These are phyloP conservation scores for Diplodus puntazzo DNA, from an alignment of 2,797 vertebrate genomes.

Conservation along the genomic window DNA sequence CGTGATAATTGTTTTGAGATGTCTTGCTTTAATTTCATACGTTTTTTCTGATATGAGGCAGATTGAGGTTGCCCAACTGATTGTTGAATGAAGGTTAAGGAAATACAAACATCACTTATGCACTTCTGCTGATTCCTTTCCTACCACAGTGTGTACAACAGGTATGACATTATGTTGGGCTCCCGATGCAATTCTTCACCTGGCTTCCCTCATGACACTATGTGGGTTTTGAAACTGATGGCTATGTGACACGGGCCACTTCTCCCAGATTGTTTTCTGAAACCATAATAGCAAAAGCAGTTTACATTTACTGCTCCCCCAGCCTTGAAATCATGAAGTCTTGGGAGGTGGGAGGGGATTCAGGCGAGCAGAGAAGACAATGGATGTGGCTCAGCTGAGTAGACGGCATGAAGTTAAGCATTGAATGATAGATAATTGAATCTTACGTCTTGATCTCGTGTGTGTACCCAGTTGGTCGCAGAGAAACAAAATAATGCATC, in stretches of 20 bases:
- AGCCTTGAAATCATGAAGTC: constrained; percentile 47
- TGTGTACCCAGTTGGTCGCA: background rate
- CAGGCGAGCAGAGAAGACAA: background rate
- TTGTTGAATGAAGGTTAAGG: constrained; percentile 8
- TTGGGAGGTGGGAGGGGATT: background rate
- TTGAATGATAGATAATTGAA: background rate
- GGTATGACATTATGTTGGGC: constrained; percentile 33
- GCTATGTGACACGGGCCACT: constrained; percentile 52
- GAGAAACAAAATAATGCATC: background rate
- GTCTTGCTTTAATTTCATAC: background rate
- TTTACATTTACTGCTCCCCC: constrained; percentile 51
- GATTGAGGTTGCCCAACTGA: background rate
- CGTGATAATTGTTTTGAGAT: no score
- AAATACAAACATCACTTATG: constrained; percentile 33
- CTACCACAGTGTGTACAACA: constrained; percentile 20
- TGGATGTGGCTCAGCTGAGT: background rate
- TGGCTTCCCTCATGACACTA: constrained; percentile 55
- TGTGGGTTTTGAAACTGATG: constrained; percentile 57
- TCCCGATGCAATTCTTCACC: constrained; percentile 59
- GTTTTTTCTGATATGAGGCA: background rate
- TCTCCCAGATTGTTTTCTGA: constrained; percentile 62
- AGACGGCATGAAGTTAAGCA: background rate
- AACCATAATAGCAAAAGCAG: constrained; percentile 39
- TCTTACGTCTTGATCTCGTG: background rate
- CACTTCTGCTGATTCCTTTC: constrained; percentile 19